These are phyloP conservation scores for Myathropa florea DNA, from an alignment of 2,888 invertebrate species.

Conservation along the genomic window DNA sequence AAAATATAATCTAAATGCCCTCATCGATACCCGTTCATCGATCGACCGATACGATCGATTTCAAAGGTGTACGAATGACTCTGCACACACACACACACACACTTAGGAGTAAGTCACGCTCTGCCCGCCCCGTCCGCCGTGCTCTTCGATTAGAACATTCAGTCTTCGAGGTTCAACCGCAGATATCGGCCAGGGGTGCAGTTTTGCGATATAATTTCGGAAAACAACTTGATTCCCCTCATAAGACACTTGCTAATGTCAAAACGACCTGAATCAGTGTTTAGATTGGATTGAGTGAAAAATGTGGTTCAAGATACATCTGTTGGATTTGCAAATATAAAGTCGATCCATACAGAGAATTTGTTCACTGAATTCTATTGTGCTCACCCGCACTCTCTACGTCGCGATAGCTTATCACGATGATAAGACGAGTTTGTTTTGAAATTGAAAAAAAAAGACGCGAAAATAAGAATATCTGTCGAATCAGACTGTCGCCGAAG, in stretches of 20 bases:
- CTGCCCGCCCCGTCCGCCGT: neutral
- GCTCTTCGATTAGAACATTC: neutral
- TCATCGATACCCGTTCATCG: constrained; percentile 24
- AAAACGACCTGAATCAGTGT: neutral
- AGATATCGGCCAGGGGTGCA: neutral
- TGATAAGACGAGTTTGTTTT: constrained; percentile 33
- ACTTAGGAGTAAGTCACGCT: neutral
- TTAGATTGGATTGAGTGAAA: neutral
- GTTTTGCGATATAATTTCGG: neutral
- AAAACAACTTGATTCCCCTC: neutral
- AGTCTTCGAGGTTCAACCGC: constrained; percentile 6
- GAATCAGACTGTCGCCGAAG: constrained; percentile 4
- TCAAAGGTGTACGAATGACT: neutral
- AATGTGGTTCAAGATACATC: constrained; percentile 1
- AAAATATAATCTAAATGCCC: neutral
- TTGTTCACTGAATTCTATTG: neutral
- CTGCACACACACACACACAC: neutral
- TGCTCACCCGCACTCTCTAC: neutral
- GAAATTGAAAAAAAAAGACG: neutral
- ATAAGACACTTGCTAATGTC: neutral
- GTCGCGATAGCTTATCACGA: constrained; percentile 40
- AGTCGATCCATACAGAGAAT: neutral
- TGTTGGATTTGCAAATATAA: neutral
- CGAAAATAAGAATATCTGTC: constrained; percentile 34
- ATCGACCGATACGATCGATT: constrained; percentile 48